A percentile compares a stretch with the other conserved stretches of the same genome.
Conservation (phyloP, 2,113 vertebrate species). For the Psittacara wagleri region DNA sequence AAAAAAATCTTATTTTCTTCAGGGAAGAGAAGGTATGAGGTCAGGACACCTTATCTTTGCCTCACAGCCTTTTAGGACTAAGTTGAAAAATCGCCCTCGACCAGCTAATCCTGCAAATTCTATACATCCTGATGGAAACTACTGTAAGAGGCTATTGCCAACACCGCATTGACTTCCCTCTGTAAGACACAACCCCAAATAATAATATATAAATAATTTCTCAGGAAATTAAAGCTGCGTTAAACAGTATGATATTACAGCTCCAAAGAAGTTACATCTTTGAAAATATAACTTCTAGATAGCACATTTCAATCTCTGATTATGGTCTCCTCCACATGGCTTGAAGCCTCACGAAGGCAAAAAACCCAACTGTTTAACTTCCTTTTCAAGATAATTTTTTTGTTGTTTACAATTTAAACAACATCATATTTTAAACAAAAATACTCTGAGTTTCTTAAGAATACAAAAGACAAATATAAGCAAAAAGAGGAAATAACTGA, state of each 20-base stretch:
- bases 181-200: background rate
- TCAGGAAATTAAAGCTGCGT: background rate
- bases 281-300: background rate
- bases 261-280: background rate
- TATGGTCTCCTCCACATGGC: background rate
- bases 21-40: background rate
- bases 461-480: background rate
- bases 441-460: background rate
- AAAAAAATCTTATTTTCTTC: background rate
- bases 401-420: background rate
- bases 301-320: background rate
- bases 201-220: background rate
- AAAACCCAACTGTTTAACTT: background rate
- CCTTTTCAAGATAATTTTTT: background rate
- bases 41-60: background rate
- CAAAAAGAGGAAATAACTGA: background rate
- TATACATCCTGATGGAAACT: background rate
- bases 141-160: background rate
- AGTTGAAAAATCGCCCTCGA: accelerated
- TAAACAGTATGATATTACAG: background rate
- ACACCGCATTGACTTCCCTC: background rate
- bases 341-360: background rate
- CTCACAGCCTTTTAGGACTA: background rate
- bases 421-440: background rate
- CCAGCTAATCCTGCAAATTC: background rate